Conservation (phyloP, 2,888 invertebrate species). For the Dascillus cervinus region DNA sequence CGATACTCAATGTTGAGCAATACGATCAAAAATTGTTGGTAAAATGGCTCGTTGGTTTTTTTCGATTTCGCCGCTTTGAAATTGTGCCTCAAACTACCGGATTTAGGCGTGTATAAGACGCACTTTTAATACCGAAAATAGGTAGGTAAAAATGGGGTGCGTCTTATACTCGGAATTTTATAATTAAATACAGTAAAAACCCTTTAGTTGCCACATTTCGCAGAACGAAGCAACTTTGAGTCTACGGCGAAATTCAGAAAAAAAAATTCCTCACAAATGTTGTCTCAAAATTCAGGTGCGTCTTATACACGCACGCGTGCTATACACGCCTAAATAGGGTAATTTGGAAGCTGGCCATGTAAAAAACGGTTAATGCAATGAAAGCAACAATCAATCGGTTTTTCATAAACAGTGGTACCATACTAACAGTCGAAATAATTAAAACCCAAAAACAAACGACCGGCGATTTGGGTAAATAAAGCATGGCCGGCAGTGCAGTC, state of each 20-base stretch:
- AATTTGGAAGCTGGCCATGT: slow-evolving; percentile 39
- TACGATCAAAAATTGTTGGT: slow-evolving; percentile 6
- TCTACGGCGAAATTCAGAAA: no score
- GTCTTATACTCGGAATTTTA: no score
- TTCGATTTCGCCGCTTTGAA: slow-evolving; percentile 9
- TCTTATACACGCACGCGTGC: no score
- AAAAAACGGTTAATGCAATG: slow-evolving; percentile 53
- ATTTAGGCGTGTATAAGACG: no score
- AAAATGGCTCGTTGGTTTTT: slow-evolving; percentile 7
- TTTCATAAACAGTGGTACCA: slow-evolving; percentile 79
- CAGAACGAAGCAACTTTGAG: no score
- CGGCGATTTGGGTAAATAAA: slow-evolving; percentile 67
- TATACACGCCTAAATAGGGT: no score
- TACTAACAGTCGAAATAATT: slow-evolving; percentile 70
- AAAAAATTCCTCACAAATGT: no score
- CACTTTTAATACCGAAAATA: no score
- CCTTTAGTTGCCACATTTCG: no score
- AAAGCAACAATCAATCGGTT: slow-evolving; percentile 67
- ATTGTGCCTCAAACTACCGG: slow-evolving; percentile 29
- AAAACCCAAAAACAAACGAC: slow-evolving; percentile 75
- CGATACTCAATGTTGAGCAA: slow-evolving; percentile 21
- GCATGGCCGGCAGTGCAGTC: slow-evolving; percentile 66
- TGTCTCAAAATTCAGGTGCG: no score
- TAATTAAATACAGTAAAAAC: no score
- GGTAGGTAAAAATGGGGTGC: no score